Percentiles rank a stretch among this genome's conserved stretches.
Evolutionary conservation across 1,140 invertebrate species (phyloP).

Genomic region (Pseudomyrmex pallidus): DNA sequence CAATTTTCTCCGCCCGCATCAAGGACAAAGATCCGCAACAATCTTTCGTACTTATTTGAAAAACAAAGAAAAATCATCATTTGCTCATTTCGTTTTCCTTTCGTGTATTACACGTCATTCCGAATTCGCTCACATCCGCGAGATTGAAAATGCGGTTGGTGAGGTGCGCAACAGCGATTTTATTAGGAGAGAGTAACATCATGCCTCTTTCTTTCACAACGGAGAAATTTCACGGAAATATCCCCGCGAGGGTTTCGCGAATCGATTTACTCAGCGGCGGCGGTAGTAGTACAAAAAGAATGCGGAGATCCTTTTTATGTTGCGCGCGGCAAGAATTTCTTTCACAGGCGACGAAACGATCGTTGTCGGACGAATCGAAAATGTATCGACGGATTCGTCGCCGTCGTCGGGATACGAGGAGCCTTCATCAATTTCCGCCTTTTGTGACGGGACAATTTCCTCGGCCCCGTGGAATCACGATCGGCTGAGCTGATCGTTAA

Average conservation of each 20-base stretch:
- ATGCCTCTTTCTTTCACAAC: not conserved
- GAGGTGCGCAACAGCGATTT: constrained; percentile 8
- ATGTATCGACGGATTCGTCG: constrained; percentile 20
- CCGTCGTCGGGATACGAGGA: not conserved
- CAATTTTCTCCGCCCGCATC: not conserved
- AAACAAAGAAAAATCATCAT: not conserved
- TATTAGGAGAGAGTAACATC: constrained; percentile 11
- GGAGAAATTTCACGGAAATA: constrained; percentile 12
- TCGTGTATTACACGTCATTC: not conserved
- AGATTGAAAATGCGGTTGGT: not conserved
- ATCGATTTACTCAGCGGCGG: constrained; percentile 37
- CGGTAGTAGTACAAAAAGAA: not conserved
- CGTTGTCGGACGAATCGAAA: constrained; percentile 29
- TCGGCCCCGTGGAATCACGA: constrained; percentile 13
- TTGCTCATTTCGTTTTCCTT: not conserved
- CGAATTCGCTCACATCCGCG: not conserved
- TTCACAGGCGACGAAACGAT: constrained; percentile 11
- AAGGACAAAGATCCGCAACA: constrained; percentile 9
- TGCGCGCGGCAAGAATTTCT: constrained; percentile 22
- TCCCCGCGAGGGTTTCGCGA: constrained; percentile 18
- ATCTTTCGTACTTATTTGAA: not conserved
- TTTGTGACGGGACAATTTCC: constrained; percentile 27
- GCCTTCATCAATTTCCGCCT: constrained; percentile 30
- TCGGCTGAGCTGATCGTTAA: constrained; percentile 25
- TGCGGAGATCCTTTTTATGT: constrained; percentile 38